Evolutionary conservation across 2,888 invertebrate genomes (phyloP).

Genomic region (Baccha elongata): DNA sequence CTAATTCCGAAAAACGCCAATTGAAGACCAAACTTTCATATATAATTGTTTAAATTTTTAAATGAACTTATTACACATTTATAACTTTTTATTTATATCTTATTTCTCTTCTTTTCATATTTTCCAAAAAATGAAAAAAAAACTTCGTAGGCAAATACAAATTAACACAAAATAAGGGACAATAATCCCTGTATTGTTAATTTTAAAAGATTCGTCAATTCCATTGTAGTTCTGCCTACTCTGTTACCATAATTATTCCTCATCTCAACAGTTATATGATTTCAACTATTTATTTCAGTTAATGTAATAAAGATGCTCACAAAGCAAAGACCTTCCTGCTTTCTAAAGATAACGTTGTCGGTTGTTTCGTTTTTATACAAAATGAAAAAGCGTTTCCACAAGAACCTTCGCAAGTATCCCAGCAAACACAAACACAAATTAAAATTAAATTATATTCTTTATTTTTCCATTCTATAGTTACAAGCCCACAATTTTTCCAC

Average conservation of each 20-base stretch:
- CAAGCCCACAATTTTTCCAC: conserved; percentile 38
- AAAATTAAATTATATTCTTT: conserved; percentile 54
- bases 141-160: too few relatives aligned
- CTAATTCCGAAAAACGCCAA: too few relatives aligned
- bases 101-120: too few relatives aligned
- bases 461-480: conserved; percentile 3
- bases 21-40: too few relatives aligned
- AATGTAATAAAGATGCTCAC: not conserved
- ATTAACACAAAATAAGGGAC: not conserved
- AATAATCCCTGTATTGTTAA: too few relatives aligned
- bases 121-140: too few relatives aligned
- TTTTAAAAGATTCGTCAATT: too few relatives aligned
- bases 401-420: conserved; percentile 2
- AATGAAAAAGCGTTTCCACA: conserved; percentile 27
- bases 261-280: not conserved
- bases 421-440: conserved; percentile 32
- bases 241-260: not conserved
- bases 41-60: too few relatives aligned
- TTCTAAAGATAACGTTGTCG: not conserved
- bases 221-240: not conserved
- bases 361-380: too few relatives aligned
- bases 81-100: too few relatives aligned
- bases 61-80: too few relatives aligned
- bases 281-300: not conserved
- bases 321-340: not conserved